phyloP scores from a whole-genome alignment of 2,113 vertebrate species.

The Ellobius talpinus region DNA sequence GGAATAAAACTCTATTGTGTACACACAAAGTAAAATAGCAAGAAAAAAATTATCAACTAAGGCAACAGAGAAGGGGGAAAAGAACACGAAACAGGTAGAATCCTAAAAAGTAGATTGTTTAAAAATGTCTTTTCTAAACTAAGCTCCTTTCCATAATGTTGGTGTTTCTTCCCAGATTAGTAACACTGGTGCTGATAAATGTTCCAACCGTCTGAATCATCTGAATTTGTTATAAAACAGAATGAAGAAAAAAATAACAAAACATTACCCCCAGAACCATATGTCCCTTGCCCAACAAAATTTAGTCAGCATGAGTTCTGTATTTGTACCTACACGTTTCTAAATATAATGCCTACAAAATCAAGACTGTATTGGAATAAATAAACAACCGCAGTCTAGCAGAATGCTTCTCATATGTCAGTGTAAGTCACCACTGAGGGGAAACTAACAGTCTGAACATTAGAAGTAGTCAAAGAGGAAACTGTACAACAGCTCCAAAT shows the following conservation, averaged over 20 bases:
- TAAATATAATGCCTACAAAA: slow-evolving; percentile 41
- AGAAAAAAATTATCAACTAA: neutral
- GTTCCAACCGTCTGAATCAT: slow-evolving; percentile 45
- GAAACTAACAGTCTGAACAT: neutral
- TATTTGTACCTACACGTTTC: slow-evolving; percentile 46
- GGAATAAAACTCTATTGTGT: neutral
- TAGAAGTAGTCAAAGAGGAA: neutral
- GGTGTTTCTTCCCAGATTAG: slow-evolving; percentile 26
- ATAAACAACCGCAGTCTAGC: neutral
- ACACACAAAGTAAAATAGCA: neutral
- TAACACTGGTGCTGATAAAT: slow-evolving; percentile 28
- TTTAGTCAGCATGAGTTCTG: neutral
- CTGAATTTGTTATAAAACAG: slow-evolving; percentile 65
- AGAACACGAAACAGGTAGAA: slow-evolving; percentile 1
- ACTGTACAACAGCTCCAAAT: neutral
- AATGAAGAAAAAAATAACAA: slow-evolving; percentile 55
- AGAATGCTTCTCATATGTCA: neutral
- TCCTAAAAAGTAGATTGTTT: neutral
- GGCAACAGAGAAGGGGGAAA: fast-evolving
- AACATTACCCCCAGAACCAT: slow-evolving; percentile 38
- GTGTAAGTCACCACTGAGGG: neutral
- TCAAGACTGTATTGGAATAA: neutral
- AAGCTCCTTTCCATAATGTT: slow-evolving; percentile 53
- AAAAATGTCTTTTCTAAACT: slow-evolving; percentile 38
- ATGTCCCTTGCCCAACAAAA: slow-evolving; percentile 47